Percentiles rank a stretch among this genome's conserved stretches.
phyloP scores from a whole-genome alignment of 2,113 vertebrate genomes.

The Pedetes capensis region DNA sequence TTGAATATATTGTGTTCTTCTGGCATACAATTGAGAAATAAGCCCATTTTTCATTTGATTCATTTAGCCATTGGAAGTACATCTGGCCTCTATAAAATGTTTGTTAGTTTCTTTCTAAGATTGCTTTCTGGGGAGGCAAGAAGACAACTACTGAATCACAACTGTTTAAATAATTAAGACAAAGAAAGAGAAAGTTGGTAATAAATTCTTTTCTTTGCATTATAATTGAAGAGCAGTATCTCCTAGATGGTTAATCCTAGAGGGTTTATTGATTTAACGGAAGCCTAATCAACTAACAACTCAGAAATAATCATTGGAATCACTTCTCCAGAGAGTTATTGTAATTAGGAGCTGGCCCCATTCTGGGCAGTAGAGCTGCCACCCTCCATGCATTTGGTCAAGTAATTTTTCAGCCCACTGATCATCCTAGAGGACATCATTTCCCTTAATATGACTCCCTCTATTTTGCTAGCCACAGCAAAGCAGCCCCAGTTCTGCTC shows the following conservation, averaged over 20 bases:
- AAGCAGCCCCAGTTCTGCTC: neutral
- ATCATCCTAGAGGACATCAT: neutral
- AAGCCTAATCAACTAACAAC: slow-evolving; percentile 54
- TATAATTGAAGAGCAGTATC: slow-evolving; percentile 32
- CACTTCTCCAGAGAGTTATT: slow-evolving; percentile 23
- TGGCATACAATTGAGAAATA: slow-evolving; percentile 38
- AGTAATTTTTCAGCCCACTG: slow-evolving; percentile 48
- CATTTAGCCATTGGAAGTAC: slow-evolving; percentile 19
- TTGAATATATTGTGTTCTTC: neutral
- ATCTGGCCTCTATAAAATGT: slow-evolving; percentile 4
- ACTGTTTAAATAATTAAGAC: slow-evolving; percentile 63
- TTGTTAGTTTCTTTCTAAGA: slow-evolving; percentile 49
- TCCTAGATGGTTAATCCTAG: slow-evolving; percentile 42
- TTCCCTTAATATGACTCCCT: neutral
- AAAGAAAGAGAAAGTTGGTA: slow-evolving; percentile 48
- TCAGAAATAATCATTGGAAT: slow-evolving; percentile 32
- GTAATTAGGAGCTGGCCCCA: slow-evolving; percentile 34
- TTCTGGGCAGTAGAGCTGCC: neutral
- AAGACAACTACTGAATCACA: slow-evolving; percentile 22
- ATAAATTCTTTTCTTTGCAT: slow-evolving; percentile 54
- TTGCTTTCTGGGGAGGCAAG: slow-evolving; percentile 3
- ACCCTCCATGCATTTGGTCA: slow-evolving; percentile 21
- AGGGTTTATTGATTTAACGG: slow-evolving; percentile 57
- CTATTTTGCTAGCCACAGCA: slow-evolving; percentile 12
- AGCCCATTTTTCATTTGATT: slow-evolving; percentile 37